Evolutionary conservation across 2,113 vertebrate genomes (phyloP), one percentile per base, ranked within the genome.

Genomic region (Myotis davidii): DNA sequence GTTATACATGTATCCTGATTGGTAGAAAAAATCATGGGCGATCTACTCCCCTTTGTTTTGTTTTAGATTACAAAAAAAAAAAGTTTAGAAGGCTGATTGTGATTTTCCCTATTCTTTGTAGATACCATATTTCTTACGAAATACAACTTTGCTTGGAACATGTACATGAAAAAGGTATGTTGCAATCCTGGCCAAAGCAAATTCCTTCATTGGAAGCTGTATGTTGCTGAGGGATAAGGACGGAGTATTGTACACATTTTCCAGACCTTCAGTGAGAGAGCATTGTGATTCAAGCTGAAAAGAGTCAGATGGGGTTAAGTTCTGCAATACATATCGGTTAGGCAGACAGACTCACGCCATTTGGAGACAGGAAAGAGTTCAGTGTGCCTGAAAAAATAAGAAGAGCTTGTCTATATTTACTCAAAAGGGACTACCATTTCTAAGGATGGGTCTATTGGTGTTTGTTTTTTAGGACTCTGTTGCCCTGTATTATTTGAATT

Each of bases 51-150:
- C 89, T 34, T 79, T 96, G 48, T 92, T 95, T 87, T 50, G 29
- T 77, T 77, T 77, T 82, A 77, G 56, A 88, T 52, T 69, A 27
- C 54, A 25, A 16, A 7, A 85, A 2, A 65, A 4, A 70, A 45
- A 61, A 42, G 37, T 87, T 94, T 73, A 32, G 45, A 83, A 89
- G 32, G 11, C 25, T 73, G 27, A 8, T 92, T 94, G n/a, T 69
- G 45, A 93, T 59, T 11, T 81, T 85, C 34, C 2, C 1, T 4
- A 13, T n/a, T 42, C 64, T 65, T 73, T 91, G 82, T 9, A 50
- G 76, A 70, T 39, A 69, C n/a, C 45, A 1, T 67, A 72, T 88
- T 90, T 96, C 72, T 94, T 86, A 94, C 65, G 64, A 87, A 92
- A 61, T 6, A 45, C 21, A 6, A 61, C 10, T 90, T 88, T 29